Conservation (phyloP, 2,888 invertebrate genomes). For the Hyposoter didymator region DNA sequence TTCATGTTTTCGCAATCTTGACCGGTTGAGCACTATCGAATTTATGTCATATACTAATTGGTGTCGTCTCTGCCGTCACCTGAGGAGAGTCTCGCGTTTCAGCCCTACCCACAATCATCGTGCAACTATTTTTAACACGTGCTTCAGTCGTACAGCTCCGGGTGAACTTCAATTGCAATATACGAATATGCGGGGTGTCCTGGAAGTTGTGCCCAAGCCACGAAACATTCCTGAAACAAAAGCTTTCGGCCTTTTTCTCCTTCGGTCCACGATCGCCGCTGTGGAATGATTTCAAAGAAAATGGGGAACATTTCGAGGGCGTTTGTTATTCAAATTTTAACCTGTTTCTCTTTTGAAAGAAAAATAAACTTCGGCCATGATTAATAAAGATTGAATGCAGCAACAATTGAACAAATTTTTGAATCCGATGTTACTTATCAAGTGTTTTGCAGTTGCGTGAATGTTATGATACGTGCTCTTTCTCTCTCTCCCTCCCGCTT, state of each 20-base stretch:
- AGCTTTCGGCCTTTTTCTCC: not conserved
- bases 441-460: not conserved
- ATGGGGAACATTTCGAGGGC: not conserved
- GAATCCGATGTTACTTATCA: not conserved
- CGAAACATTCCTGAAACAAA: not conserved
- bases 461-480: not conserved
- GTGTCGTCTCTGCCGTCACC: conserved; percentile 49
- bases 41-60: conserved; percentile 59
- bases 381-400: not conserved
- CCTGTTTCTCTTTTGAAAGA: not conserved
- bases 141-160: not conserved
- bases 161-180: not conserved
- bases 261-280: not conserved
- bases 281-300: not conserved
- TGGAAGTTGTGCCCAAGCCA: not conserved
- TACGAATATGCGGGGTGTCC: not conserved
- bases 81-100: conserved; percentile 31
- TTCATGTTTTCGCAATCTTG: not conserved
- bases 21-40: conserved; percentile 35
- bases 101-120: not conserved
- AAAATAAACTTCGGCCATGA: not conserved
- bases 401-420: not conserved
- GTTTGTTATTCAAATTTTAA: not conserved
- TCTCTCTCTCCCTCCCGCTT: not conserved
- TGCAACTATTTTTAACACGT: conserved; percentile 44